Conservation (phyloP, 2,113 vertebrate species). For the Noturus placidus region DNA sequence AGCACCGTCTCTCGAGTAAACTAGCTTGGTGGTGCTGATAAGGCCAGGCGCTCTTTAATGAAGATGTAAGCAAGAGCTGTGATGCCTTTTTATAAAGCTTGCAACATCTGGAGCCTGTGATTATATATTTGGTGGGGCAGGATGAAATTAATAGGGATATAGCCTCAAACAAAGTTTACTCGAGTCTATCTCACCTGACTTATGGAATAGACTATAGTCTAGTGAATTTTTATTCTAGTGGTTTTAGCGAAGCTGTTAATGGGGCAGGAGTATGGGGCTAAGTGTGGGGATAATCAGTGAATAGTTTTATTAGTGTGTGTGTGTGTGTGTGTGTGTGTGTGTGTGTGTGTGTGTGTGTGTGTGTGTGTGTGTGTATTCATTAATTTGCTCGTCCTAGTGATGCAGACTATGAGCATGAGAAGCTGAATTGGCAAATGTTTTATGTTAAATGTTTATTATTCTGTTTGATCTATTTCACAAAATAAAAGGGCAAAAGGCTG, state of each 20-base stretch:
- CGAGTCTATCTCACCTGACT: neutral
- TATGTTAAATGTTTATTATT: no score
- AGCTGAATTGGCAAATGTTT: neutral
- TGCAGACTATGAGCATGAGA: neutral
- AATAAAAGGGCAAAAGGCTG: no score
- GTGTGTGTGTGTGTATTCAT: no score
- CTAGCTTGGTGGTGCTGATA: neutral
- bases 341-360: neutral
- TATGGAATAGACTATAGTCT: neutral
- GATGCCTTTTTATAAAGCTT: conserved; percentile 11
- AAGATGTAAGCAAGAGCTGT: conserved; percentile 20
- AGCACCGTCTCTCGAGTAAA: neutral
- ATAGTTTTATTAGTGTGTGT: neutral
- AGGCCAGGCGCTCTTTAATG: conserved; percentile 37
- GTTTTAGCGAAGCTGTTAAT: neutral
- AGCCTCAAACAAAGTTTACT: neutral
- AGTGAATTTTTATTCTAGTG: neutral
- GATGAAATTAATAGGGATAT: neutral
- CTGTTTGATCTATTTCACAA: no score
- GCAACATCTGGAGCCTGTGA: neutral
- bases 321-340: neutral
- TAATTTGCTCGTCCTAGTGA: neutral
- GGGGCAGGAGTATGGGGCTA: neutral
- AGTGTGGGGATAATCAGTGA: neutral
- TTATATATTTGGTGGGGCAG: neutral